A percentile compares a stretch with the other conserved stretches of the same genome.
Conservation (phyloP, 2,888 invertebrate species). For the Dione juno region DNA sequence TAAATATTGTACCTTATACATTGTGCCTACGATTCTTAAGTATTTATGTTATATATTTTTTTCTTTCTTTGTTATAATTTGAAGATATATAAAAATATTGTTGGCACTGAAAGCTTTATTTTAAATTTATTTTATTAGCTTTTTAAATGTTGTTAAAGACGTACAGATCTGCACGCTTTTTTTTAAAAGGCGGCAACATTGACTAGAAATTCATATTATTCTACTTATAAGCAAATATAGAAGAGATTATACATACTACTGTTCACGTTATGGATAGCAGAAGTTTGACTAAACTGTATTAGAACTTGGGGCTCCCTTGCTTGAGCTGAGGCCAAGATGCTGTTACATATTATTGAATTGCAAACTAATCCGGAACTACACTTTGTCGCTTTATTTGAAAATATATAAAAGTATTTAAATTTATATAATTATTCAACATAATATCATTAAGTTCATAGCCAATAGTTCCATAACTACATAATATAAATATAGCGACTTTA, state of each 20-base stretch:
- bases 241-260: neutral
- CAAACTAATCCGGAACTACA: slow-evolving; percentile 29
- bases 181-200: too few relatives aligned
- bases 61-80: neutral
- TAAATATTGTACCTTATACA: slow-evolving; percentile 7
- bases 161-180: too few relatives aligned
- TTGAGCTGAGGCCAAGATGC: slow-evolving; percentile 30
- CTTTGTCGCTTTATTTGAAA: neutral
- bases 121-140: too few relatives aligned
- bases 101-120: too few relatives aligned
- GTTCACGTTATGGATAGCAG: neutral
- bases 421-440: neutral
- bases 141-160: too few relatives aligned
- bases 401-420: neutral
- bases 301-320: slow-evolving; percentile 18
- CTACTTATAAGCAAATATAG: neutral
- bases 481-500: too few relatives aligned
- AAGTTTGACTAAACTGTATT: slow-evolving; percentile 22
- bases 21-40: neutral
- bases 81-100: neutral
- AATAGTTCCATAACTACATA: too few relatives aligned
- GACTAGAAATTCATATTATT: neutral
- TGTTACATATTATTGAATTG: slow-evolving; percentile 33
- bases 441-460: too few relatives aligned
- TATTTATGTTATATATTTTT: neutral